phyloP scores from a whole-genome alignment of 2,113 vertebrate species.

The Scytalopus superciliaris region DNA sequence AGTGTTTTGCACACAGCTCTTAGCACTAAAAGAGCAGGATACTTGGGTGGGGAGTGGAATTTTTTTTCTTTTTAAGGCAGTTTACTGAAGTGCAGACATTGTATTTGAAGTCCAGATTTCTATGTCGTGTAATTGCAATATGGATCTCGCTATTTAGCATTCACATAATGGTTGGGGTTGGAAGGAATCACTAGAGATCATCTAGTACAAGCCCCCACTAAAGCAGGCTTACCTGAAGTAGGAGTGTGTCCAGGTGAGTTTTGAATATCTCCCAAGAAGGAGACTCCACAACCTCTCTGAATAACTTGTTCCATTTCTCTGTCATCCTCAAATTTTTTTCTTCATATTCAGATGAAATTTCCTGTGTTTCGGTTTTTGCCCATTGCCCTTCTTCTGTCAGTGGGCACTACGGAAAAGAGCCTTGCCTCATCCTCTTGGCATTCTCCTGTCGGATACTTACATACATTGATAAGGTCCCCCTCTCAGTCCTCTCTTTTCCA shows the following conservation, averaged over 20 bases:
- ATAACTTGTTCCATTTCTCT: background rate
- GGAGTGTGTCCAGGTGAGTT: background rate
- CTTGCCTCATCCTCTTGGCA: background rate
- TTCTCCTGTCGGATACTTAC: background rate
- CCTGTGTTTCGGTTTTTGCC: background rate
- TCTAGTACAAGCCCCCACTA: background rate
- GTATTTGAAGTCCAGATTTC: background rate
- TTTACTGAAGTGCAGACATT: background rate
- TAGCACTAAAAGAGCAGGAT: slow-evolving; percentile 46
- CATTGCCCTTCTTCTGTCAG: background rate
- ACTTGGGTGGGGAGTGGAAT: background rate
- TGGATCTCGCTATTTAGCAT: background rate
- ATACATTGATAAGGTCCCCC: background rate
- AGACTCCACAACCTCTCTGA: background rate
- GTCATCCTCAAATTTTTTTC: background rate
- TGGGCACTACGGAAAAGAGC: background rate
- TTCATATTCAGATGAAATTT: background rate
- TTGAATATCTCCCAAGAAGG: background rate
- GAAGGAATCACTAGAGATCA: background rate
- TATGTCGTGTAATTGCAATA: background rate
- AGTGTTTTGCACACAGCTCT: slow-evolving; percentile 46
- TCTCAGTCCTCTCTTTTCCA: background rate
- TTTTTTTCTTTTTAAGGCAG: background rate
- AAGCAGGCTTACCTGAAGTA: background rate
- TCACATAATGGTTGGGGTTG: background rate